Evolutionary conservation across 2,888 invertebrate species (phyloP).

Genomic region (Melieria crassipennis): DNA sequence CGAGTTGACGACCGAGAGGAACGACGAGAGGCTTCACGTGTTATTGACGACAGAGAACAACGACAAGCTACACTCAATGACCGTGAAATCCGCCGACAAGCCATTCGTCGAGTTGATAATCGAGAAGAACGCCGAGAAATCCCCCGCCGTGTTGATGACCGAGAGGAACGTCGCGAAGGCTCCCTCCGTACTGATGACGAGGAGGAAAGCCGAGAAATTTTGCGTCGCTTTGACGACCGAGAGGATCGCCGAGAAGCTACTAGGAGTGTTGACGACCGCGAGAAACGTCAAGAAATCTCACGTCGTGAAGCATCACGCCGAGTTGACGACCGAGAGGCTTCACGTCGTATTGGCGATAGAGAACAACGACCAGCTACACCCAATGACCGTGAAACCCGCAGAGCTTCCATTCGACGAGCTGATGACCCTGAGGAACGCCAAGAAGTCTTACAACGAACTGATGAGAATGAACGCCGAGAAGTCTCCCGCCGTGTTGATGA

Average conservation of each 20-base stretch:
- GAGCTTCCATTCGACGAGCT: too few relatives aligned
- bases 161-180: conserved; percentile 14
- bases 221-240: too few relatives aligned
- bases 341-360: neutral
- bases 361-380: too few relatives aligned
- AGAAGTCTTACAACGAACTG: neutral
- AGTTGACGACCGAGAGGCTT: conserved; percentile 1
- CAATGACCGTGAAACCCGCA: too few relatives aligned
- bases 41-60: neutral
- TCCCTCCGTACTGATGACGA: conserved; percentile 3
- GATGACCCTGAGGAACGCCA: too few relatives aligned
- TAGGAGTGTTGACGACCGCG: too few relatives aligned
- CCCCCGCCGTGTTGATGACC: neutral
- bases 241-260: too few relatives aligned
- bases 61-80: too few relatives aligned
- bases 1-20: neutral
- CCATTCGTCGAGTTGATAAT: conserved; percentile 4
- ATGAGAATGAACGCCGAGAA: conserved; percentile 15
- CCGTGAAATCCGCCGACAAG: neutral
- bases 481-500: conserved; percentile 3
- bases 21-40: neutral
- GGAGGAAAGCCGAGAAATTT: neutral
- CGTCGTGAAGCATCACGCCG: conserved; percentile 4
- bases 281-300: too few relatives aligned
- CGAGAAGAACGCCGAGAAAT: conserved; percentile 17